Evolutionary conservation across 2,888 invertebrate species (phyloP).

Genomic region (Nasonia oneida): DNA sequence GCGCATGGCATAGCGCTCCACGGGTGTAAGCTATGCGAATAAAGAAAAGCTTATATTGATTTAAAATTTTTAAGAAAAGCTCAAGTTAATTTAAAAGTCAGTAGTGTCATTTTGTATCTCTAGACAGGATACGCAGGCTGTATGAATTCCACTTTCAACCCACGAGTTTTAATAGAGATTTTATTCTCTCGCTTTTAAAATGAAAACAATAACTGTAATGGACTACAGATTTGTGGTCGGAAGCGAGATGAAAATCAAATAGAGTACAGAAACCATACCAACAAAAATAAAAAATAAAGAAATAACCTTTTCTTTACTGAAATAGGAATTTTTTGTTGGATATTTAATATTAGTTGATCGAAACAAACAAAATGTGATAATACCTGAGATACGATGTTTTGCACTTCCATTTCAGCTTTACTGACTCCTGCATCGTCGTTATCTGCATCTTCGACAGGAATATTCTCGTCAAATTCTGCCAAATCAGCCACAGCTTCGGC

Average conservation of each 20-base stretch:
- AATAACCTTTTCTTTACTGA: neutral
- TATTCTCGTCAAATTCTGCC: conserved; percentile 97
- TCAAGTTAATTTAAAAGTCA: neutral
- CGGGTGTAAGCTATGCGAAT: conserved; percentile 88
- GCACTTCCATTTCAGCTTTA: conserved; percentile 87
- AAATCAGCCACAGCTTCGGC: conserved; percentile 94
- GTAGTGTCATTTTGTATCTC: conserved; percentile 53
- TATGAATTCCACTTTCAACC: conserved; percentile 60
- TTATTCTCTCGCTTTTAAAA: conserved; percentile 56
- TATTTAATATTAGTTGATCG: neutral
- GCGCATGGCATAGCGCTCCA: conserved; percentile 97
- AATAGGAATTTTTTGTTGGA: too few species aligned
- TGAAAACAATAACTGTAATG: conserved; percentile 46
- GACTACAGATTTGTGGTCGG: conserved; percentile 60
- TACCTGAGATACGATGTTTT: conserved; percentile 87
- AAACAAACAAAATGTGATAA: conserved; percentile 54
- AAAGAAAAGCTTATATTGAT: neutral
- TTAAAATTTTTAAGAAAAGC: too few species aligned
- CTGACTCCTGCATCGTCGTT: conserved; percentile 83
- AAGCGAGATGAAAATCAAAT: conserved; percentile 45
- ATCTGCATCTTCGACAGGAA: conserved; percentile 88
- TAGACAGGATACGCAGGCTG: conserved; percentile 63
- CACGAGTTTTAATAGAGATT: conserved; percentile 63
- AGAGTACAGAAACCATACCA: neutral
- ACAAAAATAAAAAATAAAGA: neutral